These are phyloP conservation scores for Callaeas wilsoni DNA, from an alignment of 2,113 vertebrate species.

Conservation along the genomic window DNA sequence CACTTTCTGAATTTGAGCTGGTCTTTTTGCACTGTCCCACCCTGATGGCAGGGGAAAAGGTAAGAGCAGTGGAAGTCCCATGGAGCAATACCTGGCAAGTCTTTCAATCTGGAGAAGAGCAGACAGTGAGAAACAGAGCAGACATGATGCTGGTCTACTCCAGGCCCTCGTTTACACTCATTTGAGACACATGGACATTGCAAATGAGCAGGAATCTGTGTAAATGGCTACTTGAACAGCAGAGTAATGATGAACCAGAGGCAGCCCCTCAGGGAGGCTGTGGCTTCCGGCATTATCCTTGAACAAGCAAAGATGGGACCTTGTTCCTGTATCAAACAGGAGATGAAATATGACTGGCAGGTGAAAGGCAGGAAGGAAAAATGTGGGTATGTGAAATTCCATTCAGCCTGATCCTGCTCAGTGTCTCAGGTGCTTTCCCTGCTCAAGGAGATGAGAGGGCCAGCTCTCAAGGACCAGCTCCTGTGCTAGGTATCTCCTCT, in stretches of 20 bases:
- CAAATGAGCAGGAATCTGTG: background rate
- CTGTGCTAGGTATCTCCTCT: background rate
- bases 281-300: rapidly evolving
- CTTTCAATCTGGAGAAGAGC: background rate
- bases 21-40: background rate
- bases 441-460: background rate
- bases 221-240: background rate
- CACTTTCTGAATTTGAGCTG: background rate
- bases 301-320: background rate
- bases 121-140: background rate
- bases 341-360: background rate
- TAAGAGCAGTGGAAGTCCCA: background rate
- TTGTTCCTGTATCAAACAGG: background rate
- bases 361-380: background rate
- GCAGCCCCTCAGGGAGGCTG: background rate
- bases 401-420: background rate
- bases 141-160: background rate
- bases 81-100: background rate
- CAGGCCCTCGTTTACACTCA: background rate
- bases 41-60: background rate
- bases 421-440: background rate
- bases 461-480: background rate
- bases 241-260: background rate
- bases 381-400: background rate
- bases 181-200: rapidly evolving